phyloP scores from a whole-genome alignment of 2,888 invertebrate genomes.

The Zygaena filipendulae region DNA sequence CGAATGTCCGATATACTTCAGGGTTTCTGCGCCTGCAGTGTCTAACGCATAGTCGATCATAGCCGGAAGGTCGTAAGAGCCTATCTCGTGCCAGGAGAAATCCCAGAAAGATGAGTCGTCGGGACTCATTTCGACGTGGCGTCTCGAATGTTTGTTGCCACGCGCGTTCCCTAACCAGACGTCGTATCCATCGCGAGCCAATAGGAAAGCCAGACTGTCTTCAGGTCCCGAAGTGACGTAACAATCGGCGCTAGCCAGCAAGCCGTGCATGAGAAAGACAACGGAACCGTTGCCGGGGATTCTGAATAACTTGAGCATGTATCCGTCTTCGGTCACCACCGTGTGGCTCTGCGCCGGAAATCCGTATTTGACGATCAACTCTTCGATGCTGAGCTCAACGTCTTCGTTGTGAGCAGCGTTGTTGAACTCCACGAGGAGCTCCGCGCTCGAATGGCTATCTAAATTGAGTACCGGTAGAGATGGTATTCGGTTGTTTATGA shows the following conservation, averaged over 20 bases:
- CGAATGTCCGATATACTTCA: slow-evolving; percentile 79
- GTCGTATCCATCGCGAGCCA: slow-evolving; percentile 73
- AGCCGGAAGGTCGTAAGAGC: slow-evolving; percentile 79
- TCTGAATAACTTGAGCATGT: slow-evolving; percentile 30
- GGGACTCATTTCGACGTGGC: slow-evolving; percentile 50
- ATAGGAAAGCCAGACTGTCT: slow-evolving; percentile 40
- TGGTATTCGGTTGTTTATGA: too few relatives aligned
- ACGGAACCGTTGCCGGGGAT: slow-evolving; percentile 33
- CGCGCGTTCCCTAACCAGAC: slow-evolving; percentile 85
- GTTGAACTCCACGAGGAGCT: too few relatives aligned
- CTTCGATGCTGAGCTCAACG: slow-evolving; percentile 22
- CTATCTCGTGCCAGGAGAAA: slow-evolving; percentile 86
- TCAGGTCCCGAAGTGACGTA: slow-evolving; percentile 35
- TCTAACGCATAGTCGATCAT: slow-evolving; percentile 77
- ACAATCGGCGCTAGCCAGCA: slow-evolving; percentile 41
- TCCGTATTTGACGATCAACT: slow-evolving; percentile 34
- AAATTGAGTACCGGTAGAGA: too few relatives aligned
- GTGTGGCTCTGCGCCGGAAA: slow-evolving; percentile 28
- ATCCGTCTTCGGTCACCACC: slow-evolving; percentile 37
- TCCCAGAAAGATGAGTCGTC: slow-evolving; percentile 68
- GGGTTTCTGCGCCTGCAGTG: slow-evolving; percentile 51
- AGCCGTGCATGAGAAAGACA: slow-evolving; percentile 45
- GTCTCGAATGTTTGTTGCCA: slow-evolving; percentile 75
- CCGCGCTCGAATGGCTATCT: too few relatives aligned
- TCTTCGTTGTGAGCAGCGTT: slow-evolving; percentile 34